Evolutionary conservation across 2,113 vertebrate species (phyloP), one percentile per base, ranked within the genome.

Genomic region (Centropristis striata): DNA sequence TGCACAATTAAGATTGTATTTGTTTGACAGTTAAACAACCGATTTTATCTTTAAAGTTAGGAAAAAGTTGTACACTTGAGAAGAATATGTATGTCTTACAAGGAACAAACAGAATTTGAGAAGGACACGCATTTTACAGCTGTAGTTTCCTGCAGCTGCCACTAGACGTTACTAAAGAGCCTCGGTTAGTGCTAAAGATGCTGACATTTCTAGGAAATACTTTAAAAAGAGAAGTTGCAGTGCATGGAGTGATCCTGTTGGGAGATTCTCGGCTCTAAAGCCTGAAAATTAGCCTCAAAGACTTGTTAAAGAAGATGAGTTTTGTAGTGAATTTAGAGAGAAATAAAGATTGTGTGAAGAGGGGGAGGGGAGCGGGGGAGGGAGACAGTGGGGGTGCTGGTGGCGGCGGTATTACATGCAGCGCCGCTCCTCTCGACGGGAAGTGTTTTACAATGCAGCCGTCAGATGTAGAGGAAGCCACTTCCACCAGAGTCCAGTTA

Each of bases 401-500:
- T 3, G 39, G 27, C 42, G 74, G 15, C 1, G 42, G 71, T 69
- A 23, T 61, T 71, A 59, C 81, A 67, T 60, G 72, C 61, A 36
- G 71, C 37, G 68, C 75, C 5, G 64, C 51, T 68, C 55, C 77
- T 77, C 80, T 88, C 70, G 41, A 72, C 70, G 90, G 92, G 95
- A 96, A 92, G 90, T 94, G 90, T 93, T 91, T 92, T 93, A 96
- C 95, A 97, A 96, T 94, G 93, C 93, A 78, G 91, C 95, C 95
- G 94, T 96, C 94, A 95, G 95, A 95, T 94, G 94, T 96, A 90
- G 94, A 93, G 95, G 95, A 96, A 95, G 85, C 93, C 94, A 94
- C 96, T 96, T 88, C 92, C 95, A 87, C 92, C 95, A 94, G 96
- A 97, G 96, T 98, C 96, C 96, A 97, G 95, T 98, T 98, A 98